phyloP scores from a whole-genome alignment of 2,888 invertebrate species.

The Cantharis rufa region DNA sequence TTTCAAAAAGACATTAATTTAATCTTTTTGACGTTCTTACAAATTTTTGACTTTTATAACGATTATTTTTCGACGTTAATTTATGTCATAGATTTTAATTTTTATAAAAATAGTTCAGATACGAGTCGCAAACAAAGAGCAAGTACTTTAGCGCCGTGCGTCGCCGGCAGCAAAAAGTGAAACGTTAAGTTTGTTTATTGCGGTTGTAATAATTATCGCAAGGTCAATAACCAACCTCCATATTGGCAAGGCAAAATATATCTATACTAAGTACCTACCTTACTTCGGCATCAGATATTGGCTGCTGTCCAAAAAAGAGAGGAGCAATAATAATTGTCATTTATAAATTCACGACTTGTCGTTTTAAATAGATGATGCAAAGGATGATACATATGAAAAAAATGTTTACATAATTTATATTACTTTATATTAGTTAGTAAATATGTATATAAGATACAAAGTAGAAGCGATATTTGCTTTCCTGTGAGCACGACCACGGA shows the following conservation, averaged over 20 bases:
- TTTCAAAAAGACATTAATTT: not conserved
- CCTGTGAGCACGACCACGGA: conserved; percentile 39
- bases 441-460: conserved; percentile 40
- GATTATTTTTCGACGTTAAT: no score
- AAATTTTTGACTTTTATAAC: not conserved
- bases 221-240: not conserved
- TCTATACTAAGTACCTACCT: not conserved
- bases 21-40: not conserved
- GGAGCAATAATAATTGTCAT: not conserved
- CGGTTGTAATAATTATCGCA: not conserved
- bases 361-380: not conserved
- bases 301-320: not conserved
- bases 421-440: conserved; percentile 10
- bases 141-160: no score
- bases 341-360: not conserved
- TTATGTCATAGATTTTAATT: no score
- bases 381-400: not conserved
- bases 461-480: conserved; percentile 41
- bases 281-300: not conserved
- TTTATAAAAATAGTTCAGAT: no score
- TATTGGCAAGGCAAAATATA: not conserved
- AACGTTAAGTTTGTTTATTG: no score
- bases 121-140: no score
- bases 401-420: conserved; percentile 6
- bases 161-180: no score